Percentiles rank a stretch among this genome's conserved stretches.
phyloP scores from a whole-genome alignment of 2,113 vertebrate genomes.

The Phylloscopus trochilus region DNA sequence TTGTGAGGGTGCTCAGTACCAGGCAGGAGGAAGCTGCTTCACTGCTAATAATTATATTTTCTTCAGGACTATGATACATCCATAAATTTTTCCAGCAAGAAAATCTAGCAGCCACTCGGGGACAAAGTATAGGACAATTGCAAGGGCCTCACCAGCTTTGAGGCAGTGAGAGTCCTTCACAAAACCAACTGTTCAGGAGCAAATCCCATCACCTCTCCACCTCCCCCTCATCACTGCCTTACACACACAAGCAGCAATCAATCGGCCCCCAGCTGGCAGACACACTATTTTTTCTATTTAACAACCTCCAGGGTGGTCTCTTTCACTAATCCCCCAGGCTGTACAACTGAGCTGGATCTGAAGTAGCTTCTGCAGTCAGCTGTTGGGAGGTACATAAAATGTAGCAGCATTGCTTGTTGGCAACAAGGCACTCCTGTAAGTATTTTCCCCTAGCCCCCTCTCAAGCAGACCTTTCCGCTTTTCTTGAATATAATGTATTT shows the following conservation, averaged over 20 bases:
- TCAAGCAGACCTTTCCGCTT: background rate
- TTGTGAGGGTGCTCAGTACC: background rate
- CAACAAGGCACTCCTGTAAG: background rate
- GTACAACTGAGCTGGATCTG: conserved; percentile 31
- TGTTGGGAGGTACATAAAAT: conserved; percentile 8
- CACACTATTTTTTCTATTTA: conserved; percentile 57
- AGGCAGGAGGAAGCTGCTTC: background rate
- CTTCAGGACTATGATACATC: background rate
- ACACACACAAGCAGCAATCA: conserved; percentile 38
- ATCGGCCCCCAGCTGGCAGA: conserved; percentile 57
- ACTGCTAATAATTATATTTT: background rate
- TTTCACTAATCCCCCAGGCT: conserved; percentile 53
- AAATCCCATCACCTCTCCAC: conserved; percentile 54
- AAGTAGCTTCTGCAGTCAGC: conserved; percentile 50
- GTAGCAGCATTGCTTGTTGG: background rate
- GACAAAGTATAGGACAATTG: conserved; percentile 20
- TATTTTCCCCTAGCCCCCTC: background rate
- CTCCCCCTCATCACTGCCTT: conserved; percentile 46
- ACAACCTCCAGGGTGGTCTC: conserved; percentile 58
- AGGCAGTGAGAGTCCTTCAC: conserved; percentile 43
- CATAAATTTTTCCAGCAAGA: background rate
- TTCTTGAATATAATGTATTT: background rate
- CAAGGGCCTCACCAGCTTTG: conserved; percentile 39
- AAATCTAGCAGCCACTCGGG: background rate
- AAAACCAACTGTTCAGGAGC: conserved; percentile 50